Evolutionary conservation across 2,113 vertebrate species (phyloP), one percentile per base, ranked within the genome.

Genomic region (Octodon degus): DNA sequence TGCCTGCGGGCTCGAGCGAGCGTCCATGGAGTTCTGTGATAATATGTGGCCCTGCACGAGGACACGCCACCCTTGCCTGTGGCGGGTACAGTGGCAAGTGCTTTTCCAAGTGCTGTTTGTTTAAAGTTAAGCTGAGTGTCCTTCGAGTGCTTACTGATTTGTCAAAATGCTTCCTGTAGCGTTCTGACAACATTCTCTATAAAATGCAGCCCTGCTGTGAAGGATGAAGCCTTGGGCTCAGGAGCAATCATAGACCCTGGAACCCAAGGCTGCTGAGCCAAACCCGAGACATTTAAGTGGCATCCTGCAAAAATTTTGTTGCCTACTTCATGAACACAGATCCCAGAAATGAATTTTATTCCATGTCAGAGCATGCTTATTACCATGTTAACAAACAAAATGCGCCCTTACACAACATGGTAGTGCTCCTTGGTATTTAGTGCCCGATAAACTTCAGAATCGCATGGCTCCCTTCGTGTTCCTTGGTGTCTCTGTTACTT

Each of bases 341-440:
- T 92, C 63, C 88, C 81, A 88, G 85, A 95, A 72, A 53, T 63
- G 63, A 95, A 47, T 70, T 94, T 60, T 14, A 50, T 47, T 55
- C 58, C 10, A 13, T 5, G 37, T 60, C 50, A 79, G 40, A 62
- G 3, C 32, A 80, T 32, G 6, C 0, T 55, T 84, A 88, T 27
- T 77, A 27, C 40, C 34, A 9, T 19, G 20, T 88, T 81, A 63
- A 89, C 62, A 92, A 88, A 76, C 50, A 86, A 86, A 86, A 76
- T 80, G 13, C 63, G 3, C 40, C 25, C 40, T 37, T 30, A 40
- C 14, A 1, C 16, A n/a, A 43, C 40, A 53, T 81, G 65, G 32
- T 68, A 30, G n/a, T 62, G 9, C 32, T 87, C 17, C 63, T 63
- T 34, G 63, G 17, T 55, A 62, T 94, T 30, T 86, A 67, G 80